Base-by-base conservation (phyloP, 2,888 invertebrate genomes). In the Ophion costatus region DNA sequence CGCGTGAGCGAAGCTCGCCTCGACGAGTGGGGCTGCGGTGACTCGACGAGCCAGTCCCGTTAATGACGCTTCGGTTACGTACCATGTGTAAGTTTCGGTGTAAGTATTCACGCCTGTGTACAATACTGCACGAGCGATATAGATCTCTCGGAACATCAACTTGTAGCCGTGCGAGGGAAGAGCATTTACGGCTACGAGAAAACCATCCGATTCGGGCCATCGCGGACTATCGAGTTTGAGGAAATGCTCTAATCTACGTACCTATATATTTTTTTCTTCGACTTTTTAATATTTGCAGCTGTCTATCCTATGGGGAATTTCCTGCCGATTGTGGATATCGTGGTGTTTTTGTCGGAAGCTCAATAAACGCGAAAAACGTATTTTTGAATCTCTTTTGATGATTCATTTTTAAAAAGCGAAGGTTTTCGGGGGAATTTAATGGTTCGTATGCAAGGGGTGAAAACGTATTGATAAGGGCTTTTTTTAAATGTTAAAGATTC, bases 141-240 rank as follows among this genome's bases (percentile, higher is more conserved):
- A 71, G 64, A 77, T 77, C 75, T 75, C 74, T n/a, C 24, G 42
- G 45, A 9, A 24, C 22, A 59, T 57, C 33, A 42, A 45, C 59
- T 69, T 42, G 20, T 7, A 20, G 0, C 0, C 17, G 24, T 56
- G 42, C 24, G 24, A 17, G 66, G n/a, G 24, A 22, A 38, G 11
- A 22, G 24, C 51, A 69, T 67, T 67, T 24, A 42, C 20, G 45
- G 61, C 22, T 20, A 70, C 66, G 45, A 75, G 77, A 33, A 64
- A 64, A 38, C 64, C 45, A 67, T 66, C 61, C 59, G 59, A 75
- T 69, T 80, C 76, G 86, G 76, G 82, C 73, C 82, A 80, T 82
- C 76, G 71, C 75, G 69, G 59, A 67, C 79, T 78, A 73, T 73
- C 57, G 82, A 87, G 83, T 85, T 84, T 88, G 89, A 88, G 89